Evolutionary conservation across 2,888 invertebrate genomes (phyloP), one percentile per base, ranked within the genome.

Genomic region (Halictus quadricinctus): DNA sequence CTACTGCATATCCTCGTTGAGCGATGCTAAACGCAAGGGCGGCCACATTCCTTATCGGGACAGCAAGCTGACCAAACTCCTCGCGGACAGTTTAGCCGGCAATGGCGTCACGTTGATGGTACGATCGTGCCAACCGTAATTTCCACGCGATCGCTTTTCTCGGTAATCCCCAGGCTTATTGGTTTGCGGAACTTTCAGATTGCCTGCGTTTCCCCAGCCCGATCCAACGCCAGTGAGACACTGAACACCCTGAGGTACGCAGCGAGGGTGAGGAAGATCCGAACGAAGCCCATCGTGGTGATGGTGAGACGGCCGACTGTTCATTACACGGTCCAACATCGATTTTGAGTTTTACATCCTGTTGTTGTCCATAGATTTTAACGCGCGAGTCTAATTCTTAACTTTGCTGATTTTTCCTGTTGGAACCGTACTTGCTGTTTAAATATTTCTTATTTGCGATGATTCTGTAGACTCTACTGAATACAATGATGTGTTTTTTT

Each of bases 71-170:
- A 99, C 99, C 10, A 99, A 99, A 95, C 95, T 99, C 8, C 95
- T 99, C 78, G 98, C 99, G 0, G 99, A 99, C 94, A 98, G 98
- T 91, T 95, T 99, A 8, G 98, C 98, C 0, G 99, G 99, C 69
- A 98, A 98, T 93, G 99, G 99, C 8, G 98, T 98, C 10, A 98
- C 99, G 0, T 95, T 99, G 18, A 99, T 99, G 99, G 98, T 98
- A 66, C 29, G 66, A 66, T 66, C 95, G 95, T 81, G 48, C 10
- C 29, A 13, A 13, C n/a, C 43, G 80, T 69, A 76, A 73, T 10
- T 0, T 72, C 18, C 54, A 41, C 66, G 12, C 15, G 15, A 18
- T 25, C 7, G 25, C 25, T 46, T 73, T 15, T 36, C 50, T 4
- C 25, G 36, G 43, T 60, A 21, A 29, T 48, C 2, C n/a, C 2